Conservation (phyloP, 1,140 invertebrate species). For the Bombus balteatus region DNA sequence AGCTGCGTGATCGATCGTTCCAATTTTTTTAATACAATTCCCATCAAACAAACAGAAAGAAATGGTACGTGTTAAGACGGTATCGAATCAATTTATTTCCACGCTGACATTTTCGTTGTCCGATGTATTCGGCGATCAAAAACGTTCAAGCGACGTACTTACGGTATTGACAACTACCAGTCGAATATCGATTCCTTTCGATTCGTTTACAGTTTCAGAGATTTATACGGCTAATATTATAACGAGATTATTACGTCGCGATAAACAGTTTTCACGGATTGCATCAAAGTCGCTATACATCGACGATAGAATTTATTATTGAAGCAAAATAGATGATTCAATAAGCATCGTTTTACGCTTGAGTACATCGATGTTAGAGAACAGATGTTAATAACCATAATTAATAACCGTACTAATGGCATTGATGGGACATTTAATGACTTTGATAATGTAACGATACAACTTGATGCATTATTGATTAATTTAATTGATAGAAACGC, state of each 20-base stretch:
- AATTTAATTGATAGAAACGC: neutral
- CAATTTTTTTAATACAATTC: too few relatives aligned
- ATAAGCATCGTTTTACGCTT: neutral
- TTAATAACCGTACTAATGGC: conserved; percentile 4
- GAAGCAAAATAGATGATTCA: neutral
- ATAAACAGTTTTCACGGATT: neutral
- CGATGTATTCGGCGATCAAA: neutral
- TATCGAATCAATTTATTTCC: neutral
- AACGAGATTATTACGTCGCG: neutral
- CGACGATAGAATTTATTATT: neutral
- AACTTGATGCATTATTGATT: neutral
- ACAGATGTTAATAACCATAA: conserved; percentile 18
- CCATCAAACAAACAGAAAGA: too few relatives aligned
- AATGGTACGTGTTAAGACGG: neutral
- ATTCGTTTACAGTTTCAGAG: neutral
- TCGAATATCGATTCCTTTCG: neutral
- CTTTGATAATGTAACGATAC: neutral
- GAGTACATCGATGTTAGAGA: neutral
- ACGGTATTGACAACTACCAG: neutral
- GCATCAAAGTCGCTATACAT: neutral
- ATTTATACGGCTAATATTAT: neutral
- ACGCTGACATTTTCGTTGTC: neutral
- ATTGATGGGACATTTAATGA: neutral
- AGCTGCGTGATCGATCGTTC: neutral
- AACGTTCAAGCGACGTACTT: neutral